Conservation (phyloP, 2,797 vertebrate species). For the Xerus rutilus region DNA sequence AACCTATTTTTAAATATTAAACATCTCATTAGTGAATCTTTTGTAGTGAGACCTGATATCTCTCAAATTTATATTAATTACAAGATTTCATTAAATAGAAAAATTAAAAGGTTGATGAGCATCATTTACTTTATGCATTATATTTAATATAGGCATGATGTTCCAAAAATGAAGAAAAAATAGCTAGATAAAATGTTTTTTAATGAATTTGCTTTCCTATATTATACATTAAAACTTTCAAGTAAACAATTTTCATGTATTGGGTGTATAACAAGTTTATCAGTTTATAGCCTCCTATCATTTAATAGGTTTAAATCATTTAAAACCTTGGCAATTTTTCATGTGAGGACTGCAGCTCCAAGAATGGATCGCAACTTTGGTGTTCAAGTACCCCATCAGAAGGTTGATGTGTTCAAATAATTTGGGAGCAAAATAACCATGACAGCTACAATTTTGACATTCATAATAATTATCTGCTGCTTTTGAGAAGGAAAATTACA, state of each 20-base stretch:
- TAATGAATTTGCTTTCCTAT: background rate
- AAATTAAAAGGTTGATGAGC: background rate
- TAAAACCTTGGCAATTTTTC: conserved; percentile 18
- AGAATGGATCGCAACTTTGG: conserved; percentile 18
- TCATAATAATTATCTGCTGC: conserved; percentile 58
- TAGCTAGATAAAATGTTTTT: background rate
- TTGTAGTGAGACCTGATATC: background rate
- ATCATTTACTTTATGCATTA: background rate
- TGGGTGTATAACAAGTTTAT: background rate
- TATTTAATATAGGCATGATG: background rate
- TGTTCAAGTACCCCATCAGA: background rate
- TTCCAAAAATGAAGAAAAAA: conserved; percentile 25
- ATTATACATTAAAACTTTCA: background rate
- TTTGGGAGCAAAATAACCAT: conserved; percentile 7
- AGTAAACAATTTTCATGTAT: background rate
- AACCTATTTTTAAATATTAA: conserved; percentile 37
- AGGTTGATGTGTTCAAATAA: conserved; percentile 37
- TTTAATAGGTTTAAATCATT: background rate
- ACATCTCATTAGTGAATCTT: background rate
- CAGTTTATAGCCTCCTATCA: background rate
- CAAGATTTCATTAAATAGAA: conserved; percentile 34
- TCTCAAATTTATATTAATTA: conserved; percentile 16
- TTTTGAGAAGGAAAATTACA: conserved; percentile 58
- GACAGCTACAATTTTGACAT: conserved; percentile 23
- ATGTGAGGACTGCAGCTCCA: background rate